Evolutionary conservation across 2,797 vertebrate genomes (phyloP), one percentile per base, ranked within the genome.

Genomic region (Urophycis tenuis): DNA sequence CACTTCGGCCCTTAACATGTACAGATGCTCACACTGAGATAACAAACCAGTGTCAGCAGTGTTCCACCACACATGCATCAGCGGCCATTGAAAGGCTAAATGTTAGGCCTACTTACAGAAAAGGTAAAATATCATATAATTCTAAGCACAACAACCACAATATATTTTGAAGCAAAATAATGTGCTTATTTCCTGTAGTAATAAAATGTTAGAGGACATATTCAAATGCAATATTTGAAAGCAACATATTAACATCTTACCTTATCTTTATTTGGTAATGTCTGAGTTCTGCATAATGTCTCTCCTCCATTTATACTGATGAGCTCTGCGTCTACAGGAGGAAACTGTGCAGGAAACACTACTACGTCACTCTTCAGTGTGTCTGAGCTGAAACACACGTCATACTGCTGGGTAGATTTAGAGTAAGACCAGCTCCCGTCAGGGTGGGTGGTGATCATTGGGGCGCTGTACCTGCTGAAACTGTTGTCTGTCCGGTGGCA

Each of bases 371-470:
- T 87, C 80, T 87, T 88, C 36, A 89, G 67, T 0, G 87, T 89
- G 85, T 91, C 90, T 74, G 90, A 89, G 45, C 84, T 86, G 81
- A 90, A 87, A 74, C 89, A 90, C 77, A 89, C 88, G 49, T 90
- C 88, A 78, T 89, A 90, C 83, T 88, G 88, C 80, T 89, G 86
- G 74, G 86, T 88, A 75, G 85, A 79, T 82, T 88, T 87, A 33
- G 87, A 87, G 78, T 87, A 88, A 80, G 86, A 87, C 85, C 86
- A 87, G 22, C 84, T 88, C 75, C 85, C 88, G n/a, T 87, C 88
- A 74, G 85, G 87, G 72, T 88, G 81, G 75, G 85, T 87, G 83
- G 86, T 87, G 83, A 87, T 83, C 84, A 84, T 84, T 30, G 81
- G 82, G 75, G 79, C 79, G 79, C 83, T 67, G 75, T 84, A 84